Percentiles rank a stretch among this genome's conserved stretches.
These are phyloP conservation scores for Pyrgus malvae DNA, from an alignment of 2,888 invertebrate species.

Conservation along the genomic window DNA sequence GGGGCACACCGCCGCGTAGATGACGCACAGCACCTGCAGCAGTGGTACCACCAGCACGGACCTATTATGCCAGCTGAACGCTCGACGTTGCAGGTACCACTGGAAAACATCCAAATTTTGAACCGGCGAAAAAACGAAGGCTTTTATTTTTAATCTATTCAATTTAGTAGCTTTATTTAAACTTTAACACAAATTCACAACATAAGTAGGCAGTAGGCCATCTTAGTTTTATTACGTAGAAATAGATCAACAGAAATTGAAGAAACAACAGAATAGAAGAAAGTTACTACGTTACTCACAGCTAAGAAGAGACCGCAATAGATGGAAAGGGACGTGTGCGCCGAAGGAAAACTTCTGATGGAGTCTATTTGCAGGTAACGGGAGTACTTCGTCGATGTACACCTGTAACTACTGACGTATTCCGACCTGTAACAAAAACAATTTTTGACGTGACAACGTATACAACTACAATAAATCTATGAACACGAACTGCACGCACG, in stretches of 20 bases:
- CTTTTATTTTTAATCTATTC: no score
- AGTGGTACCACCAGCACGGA: conserved; percentile 82
- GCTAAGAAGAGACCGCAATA: conserved; percentile 85
- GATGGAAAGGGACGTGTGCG: conserved; percentile 87
- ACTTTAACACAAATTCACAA: no score
- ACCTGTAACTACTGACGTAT: conserved; percentile 83
- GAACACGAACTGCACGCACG: no score
- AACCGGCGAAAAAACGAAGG: background rate
- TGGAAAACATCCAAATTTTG: conserved; percentile 51
- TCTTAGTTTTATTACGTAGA: no score
- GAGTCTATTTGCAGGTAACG: conserved; percentile 83
- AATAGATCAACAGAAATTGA: no score
- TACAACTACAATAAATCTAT: no score
- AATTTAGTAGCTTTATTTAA: no score
- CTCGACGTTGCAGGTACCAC: conserved; percentile 85
- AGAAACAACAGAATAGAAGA: no score
- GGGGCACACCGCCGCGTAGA: conserved; percentile 85
- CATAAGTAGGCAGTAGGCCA: no score
- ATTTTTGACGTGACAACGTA: no score
- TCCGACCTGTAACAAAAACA: conserved; percentile 59
- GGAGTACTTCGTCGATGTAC: conserved; percentile 83
- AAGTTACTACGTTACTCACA: conserved; percentile 73
- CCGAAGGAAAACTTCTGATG: conserved; percentile 88
- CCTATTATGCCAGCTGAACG: conserved; percentile 71
- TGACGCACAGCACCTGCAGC: conserved; percentile 81